These are phyloP conservation scores for Drosophila lacertosa DNA, from an alignment of 1,140 invertebrate species.

Conservation along the genomic window DNA sequence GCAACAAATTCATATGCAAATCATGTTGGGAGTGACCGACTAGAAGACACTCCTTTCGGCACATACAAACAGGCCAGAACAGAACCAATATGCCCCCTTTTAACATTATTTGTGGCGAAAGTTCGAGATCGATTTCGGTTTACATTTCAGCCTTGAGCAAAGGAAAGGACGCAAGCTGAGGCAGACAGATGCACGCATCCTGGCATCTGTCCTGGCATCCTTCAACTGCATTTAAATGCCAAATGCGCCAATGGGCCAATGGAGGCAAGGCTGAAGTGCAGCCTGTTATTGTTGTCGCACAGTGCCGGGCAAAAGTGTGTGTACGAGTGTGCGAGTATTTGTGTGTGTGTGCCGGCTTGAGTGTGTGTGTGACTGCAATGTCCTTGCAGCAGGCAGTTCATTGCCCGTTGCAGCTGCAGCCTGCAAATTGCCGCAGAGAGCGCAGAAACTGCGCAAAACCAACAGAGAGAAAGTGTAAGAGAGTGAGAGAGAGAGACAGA, in stretches of 20 bases:
- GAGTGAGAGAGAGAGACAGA: constrained; percentile 6
- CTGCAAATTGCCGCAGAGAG: constrained; percentile 28
- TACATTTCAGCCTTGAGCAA: background rate
- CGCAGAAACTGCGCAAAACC: constrained; percentile 30
- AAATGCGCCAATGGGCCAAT: constrained; percentile 43
- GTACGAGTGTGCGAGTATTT: background rate
- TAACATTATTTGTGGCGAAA: too few relatives aligned
- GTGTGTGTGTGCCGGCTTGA: background rate
- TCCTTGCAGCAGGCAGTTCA: constrained; percentile 71
- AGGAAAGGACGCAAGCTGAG: constrained; percentile 4
- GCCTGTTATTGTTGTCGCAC: constrained; percentile 41
- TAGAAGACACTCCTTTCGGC: too few relatives aligned
- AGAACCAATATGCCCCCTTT: too few relatives aligned
- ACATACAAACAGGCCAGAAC: too few relatives aligned
- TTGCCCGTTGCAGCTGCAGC: constrained; percentile 50
- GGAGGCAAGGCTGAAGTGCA: background rate
- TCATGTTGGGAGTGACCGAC: too few relatives aligned
- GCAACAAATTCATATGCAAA: too few relatives aligned
- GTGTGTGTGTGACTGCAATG: constrained; percentile 52
- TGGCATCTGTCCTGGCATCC: constrained; percentile 55
- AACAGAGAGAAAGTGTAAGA: background rate
- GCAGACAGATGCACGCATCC: constrained; percentile 1
- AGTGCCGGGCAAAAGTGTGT: constrained; percentile 47
- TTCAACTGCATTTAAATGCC: constrained; percentile 74
- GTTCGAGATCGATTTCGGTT: background rate